Percentiles rank a stretch among this genome's conserved stretches.
Conservation (phyloP, 2,888 invertebrate genomes). For the Gasteruption jaculator region DNA sequence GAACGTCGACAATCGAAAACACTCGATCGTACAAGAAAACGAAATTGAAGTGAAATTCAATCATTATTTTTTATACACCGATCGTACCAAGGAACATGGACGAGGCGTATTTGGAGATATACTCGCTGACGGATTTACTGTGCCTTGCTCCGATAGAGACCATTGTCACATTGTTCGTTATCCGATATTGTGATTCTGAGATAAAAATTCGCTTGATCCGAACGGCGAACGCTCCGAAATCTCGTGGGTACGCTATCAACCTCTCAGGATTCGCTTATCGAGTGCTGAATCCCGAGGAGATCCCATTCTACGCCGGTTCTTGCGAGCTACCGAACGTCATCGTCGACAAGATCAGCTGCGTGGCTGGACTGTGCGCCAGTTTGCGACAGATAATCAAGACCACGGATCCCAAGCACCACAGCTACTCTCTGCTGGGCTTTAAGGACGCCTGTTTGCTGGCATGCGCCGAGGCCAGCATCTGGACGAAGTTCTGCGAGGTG, state of each 20-base stretch:
- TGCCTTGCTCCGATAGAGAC: conserved; percentile 59
- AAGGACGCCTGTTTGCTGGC: conserved; percentile 75
- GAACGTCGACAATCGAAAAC: conserved; percentile 6
- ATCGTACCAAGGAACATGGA: conserved; percentile 28
- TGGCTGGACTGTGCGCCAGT: conserved; percentile 77
- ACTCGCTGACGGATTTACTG: conserved; percentile 28
- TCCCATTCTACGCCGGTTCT: conserved; percentile 50
- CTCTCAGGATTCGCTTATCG: conserved; percentile 44
- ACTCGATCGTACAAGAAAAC: not conserved
- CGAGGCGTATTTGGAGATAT: conserved; percentile 41
- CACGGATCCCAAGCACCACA: conserved; percentile 38
- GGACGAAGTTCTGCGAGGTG: conserved; percentile 91
- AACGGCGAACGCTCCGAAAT: conserved; percentile 20
- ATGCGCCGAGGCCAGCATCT: conserved; percentile 78
- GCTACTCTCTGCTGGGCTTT: conserved; percentile 68
- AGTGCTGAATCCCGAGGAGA: conserved; percentile 40
- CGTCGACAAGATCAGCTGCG: conserved; percentile 58
- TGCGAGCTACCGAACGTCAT: conserved; percentile 65
- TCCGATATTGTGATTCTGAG: conserved; percentile 57
- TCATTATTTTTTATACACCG: conserved; percentile 9
- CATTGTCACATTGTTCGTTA: conserved; percentile 60
- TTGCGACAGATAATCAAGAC: conserved; percentile 59
- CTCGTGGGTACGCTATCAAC: conserved; percentile 41
- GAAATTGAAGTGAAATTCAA: too few species aligned
- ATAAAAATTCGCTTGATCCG: conserved; percentile 52